Conservation (phyloP, 2,888 invertebrate genomes). For the Ectobius pallidus region DNA sequence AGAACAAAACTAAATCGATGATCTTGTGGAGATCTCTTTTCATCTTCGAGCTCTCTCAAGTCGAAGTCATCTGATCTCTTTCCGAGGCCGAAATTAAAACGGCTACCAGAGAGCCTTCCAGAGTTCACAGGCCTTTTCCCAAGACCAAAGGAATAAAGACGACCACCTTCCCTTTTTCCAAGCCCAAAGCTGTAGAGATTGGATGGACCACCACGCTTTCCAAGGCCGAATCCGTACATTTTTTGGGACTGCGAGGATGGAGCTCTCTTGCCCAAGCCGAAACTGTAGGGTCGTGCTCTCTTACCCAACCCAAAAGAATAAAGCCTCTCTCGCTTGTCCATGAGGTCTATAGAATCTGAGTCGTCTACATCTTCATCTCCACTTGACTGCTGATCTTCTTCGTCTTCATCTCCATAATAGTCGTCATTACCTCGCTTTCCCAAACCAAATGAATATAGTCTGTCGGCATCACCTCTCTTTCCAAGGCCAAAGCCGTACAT, state of each 20-base stretch:
- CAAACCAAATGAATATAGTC: conserved; percentile 45
- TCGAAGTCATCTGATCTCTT: conserved; percentile 36
- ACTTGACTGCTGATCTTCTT: conserved; percentile 22
- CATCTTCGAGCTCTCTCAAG: conserved; percentile 14
- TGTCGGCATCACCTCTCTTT: conserved; percentile 58
- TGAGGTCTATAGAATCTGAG: conserved; percentile 5
- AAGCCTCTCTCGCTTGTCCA: conserved; percentile 43
- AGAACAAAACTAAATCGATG: conserved; percentile 56
- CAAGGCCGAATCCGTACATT: conserved; percentile 44
- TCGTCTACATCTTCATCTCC: conserved; percentile 28
- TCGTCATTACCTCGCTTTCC: conserved; percentile 47
- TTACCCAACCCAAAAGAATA: conserved; percentile 52
- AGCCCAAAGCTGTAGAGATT: conserved; percentile 63
- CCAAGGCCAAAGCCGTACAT: conserved; percentile 74
- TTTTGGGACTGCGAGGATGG: conserved; percentile 40
- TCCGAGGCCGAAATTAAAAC: conserved; percentile 42
- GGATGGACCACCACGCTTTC: conserved; percentile 39
- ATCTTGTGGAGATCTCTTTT: conserved; percentile 33
- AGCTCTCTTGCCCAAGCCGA: conserved; percentile 72
- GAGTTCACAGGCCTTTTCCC: conserved; percentile 37
- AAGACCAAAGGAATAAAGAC: conserved; percentile 39
- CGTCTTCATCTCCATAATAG: conserved; percentile 50
- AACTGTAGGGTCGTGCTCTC: conserved; percentile 69
- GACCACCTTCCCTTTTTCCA: conserved; percentile 57
- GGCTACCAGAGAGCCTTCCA: conserved; percentile 26